Conservation (phyloP, 2,888 invertebrate genomes). For the Agrochola circellaris region DNA sequence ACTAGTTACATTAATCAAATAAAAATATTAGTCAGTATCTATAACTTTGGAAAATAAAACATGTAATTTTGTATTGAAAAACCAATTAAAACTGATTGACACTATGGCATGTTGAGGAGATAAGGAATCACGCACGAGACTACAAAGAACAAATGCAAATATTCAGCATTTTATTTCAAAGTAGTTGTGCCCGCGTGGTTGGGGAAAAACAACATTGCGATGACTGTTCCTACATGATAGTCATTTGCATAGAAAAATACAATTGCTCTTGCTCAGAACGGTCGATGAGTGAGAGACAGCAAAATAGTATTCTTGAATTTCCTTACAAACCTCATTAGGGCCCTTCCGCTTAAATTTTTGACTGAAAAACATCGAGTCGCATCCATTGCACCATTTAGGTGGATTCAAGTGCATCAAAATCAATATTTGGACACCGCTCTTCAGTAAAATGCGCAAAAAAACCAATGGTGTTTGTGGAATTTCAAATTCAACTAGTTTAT, state of each 20-base stretch:
- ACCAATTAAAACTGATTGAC: background rate
- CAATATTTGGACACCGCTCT: background rate
- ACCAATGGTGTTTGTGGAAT: background rate
- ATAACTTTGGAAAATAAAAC: background rate
- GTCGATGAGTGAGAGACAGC: too few relatives aligned
- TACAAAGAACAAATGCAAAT: background rate
- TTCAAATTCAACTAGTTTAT: background rate
- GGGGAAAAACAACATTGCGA: background rate
- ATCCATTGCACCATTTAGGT: background rate
- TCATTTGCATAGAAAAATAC: conserved; percentile 11
- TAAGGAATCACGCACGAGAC: background rate
- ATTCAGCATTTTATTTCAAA: conserved; percentile 8
- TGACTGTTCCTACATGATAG: background rate
- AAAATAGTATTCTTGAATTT: background rate
- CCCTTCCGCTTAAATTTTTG: background rate
- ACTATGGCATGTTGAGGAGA: too few relatives aligned
- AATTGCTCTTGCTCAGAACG: background rate
- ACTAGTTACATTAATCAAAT: conserved; percentile 5
- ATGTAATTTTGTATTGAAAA: background rate
- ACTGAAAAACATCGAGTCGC: background rate
- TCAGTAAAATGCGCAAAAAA: background rate
- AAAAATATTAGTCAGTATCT: background rate
- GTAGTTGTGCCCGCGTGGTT: background rate
- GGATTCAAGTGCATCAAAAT: background rate
- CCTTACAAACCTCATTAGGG: background rate